Evolutionary conservation across 2,113 vertebrate genomes (phyloP).

Genomic region (Aix galericulata): DNA sequence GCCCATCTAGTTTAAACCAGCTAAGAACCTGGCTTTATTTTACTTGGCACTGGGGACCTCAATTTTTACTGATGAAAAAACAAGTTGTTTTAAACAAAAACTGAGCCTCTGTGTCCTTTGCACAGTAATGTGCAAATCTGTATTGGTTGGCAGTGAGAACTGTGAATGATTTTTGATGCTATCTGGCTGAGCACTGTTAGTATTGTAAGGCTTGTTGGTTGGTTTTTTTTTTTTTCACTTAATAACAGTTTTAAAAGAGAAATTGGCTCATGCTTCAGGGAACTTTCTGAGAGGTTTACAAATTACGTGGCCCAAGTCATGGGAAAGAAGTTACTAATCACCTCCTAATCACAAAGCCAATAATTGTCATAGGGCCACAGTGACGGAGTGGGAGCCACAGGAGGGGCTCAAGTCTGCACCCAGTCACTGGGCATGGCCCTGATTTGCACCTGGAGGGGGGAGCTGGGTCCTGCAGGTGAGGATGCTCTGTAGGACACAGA

Average conservation of each 20-base stretch:
- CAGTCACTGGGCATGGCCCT: fast-evolving
- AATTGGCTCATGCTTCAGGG: background rate
- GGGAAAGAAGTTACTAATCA: background rate
- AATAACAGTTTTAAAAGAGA: background rate
- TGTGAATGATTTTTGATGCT: background rate
- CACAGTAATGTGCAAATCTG: background rate
- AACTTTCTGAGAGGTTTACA: background rate
- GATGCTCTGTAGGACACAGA: background rate
- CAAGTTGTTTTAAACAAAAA: background rate
- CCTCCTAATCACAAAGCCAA: background rate
- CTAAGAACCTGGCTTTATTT: background rate
- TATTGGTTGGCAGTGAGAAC: background rate
- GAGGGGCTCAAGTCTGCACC: background rate
- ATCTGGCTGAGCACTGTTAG: background rate
- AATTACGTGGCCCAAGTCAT: background rate
- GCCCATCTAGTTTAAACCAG: background rate
- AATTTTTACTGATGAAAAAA: background rate
- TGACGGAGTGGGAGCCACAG: background rate
- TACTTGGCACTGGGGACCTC: background rate
- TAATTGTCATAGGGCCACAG: background rate
- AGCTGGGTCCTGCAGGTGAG: background rate
- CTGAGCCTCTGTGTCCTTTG: background rate
- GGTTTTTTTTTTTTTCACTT: background rate
- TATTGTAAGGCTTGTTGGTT: background rate
- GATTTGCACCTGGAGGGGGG: background rate